Evolutionary conservation across 2,888 invertebrate species (phyloP), one percentile per base, ranked within the genome.

Genomic region (Brachypalpus laphriformis): DNA sequence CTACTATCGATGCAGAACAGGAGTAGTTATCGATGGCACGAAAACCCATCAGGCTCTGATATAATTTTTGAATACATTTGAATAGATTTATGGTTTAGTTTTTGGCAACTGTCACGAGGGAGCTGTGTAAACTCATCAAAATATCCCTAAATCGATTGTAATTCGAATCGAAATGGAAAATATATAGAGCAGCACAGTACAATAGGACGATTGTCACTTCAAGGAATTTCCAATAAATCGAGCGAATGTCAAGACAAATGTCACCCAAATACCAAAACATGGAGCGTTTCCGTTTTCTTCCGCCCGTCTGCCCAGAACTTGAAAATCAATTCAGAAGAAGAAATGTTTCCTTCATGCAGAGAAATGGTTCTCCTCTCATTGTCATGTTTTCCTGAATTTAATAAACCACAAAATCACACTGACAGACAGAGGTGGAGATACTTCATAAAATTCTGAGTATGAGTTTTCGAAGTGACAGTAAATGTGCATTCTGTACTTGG

Each of bases 201-300:
- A 54, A 16, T 20, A 59, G 16, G 51, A 49, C 66, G 25, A 61
- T 40, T 68, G 80, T 80, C 80, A 80, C 22, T 83, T 80, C 18
- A 65, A 40, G 72, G 63, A 78, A 83, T 80, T 83, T 83, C 20
- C 80, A 80, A 83, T 83, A 83, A 83, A 83, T 78, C 74, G 83
- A 74, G 22, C 56, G 28, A 83, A 63, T 78, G 83, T 78, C 83
- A 83, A 28, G 74, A 78, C 78, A 80, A 75, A 37, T 83, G 83
- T 70, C 83, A 75, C 63, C 28, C 56, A 18, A 45, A 72, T 72
- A 59, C 66, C 47, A 70, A 77, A 74, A 54, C 40, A 68, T 37
- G 31, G 16, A 45, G 47, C 42, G 9, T 31, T 70, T 16, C 8
- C 18, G 9, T 20, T 63, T 11, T n/a, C 14, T 7, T n/a, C 14